These are phyloP conservation scores for Oxyruncus cristatus DNA, from an alignment of 2,113 vertebrate genomes.

Conservation along the genomic window DNA sequence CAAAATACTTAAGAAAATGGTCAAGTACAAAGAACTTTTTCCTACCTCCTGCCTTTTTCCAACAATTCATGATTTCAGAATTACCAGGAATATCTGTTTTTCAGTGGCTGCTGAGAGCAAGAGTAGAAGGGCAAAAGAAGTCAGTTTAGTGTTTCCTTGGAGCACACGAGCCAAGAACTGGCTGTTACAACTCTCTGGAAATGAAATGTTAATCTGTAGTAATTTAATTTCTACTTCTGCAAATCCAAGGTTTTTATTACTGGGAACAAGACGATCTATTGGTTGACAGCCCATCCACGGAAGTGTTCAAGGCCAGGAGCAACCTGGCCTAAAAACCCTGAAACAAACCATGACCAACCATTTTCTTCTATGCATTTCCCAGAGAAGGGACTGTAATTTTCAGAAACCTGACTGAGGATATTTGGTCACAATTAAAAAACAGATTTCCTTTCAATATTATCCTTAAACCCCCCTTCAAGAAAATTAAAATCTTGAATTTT, in stretches of 20 bases:
- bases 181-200: background rate
- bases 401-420: fast-evolving
- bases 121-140: background rate
- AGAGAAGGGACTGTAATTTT: background rate
- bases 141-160: background rate
- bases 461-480: background rate
- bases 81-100: background rate
- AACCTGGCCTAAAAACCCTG: fast-evolving
- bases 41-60: background rate
- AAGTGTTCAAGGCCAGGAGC: too few species aligned
- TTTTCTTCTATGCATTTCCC: background rate
- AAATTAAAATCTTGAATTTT: background rate
- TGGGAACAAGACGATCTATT: background rate
- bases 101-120: background rate
- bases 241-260: background rate
- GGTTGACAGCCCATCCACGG: background rate
- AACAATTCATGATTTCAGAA: background rate
- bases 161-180: background rate
- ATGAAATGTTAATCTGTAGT: background rate
- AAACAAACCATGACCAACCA: background rate
- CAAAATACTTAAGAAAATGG: background rate
- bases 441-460: background rate
- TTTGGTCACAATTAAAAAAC: background rate
- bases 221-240: background rate
- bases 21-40: background rate